Evolutionary conservation across 2,888 invertebrate species (phyloP).

Genomic region (Hydroisotoma schaefferi): DNA sequence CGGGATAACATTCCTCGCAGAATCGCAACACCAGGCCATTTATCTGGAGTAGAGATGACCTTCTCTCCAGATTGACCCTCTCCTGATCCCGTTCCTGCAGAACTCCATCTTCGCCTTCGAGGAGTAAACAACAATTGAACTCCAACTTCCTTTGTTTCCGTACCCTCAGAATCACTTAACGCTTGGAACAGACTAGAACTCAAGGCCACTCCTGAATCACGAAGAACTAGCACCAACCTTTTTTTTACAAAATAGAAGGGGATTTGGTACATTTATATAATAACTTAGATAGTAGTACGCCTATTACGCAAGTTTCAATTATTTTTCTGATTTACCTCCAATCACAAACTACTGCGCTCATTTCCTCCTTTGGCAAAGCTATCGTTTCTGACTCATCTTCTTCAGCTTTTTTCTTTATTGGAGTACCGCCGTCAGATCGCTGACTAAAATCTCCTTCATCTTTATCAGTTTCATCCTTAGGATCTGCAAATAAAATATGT

Average conservation of each 20-base stretch:
- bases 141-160: constrained; percentile 40
- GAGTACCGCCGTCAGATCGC: constrained; percentile 17
- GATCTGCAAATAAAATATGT: neutral
- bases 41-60: constrained; percentile 77
- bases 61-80: constrained; percentile 49
- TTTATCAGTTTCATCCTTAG: constrained; percentile 16
- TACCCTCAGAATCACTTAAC: constrained; percentile 75
- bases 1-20: constrained; percentile 82
- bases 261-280: neutral
- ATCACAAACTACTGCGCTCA: constrained; percentile 47
- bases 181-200: constrained; percentile 99
- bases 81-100: constrained; percentile 60
- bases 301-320: neutral
- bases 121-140: constrained; percentile 51
- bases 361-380: constrained; percentile 39
- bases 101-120: constrained; percentile 68
- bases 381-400: constrained; percentile 28
- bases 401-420: constrained; percentile 25
- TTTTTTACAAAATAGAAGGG: neutral
- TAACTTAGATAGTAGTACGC: neutral
- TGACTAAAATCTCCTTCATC: neutral
- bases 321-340: constrained; percentile 32
- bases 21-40: constrained; percentile 93
- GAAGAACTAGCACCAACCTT: constrained; percentile 62
- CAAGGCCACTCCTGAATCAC: constrained; percentile 90